A percentile compares a stretch with the other conserved stretches of the same genome.
Conservation (phyloP, 1,140 invertebrate species). For the Pseudomyrmex concolor region DNA sequence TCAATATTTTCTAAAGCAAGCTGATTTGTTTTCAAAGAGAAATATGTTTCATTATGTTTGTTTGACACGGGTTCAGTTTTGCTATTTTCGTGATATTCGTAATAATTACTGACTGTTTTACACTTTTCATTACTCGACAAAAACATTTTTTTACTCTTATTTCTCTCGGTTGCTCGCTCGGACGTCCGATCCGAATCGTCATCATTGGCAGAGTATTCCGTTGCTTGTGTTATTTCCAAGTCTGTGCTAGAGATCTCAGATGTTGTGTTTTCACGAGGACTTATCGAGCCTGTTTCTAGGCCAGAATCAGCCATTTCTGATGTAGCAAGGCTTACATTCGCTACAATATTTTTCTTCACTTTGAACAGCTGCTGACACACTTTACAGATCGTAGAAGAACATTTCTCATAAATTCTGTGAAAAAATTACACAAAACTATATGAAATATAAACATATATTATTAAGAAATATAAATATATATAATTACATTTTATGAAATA, state of each 20-base stretch:
- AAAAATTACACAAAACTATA: conserved; percentile 15
- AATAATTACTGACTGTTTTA: conserved; percentile 39
- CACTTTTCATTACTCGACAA: conserved; percentile 29
- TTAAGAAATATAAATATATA: too few relatives aligned
- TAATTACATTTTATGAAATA: too few relatives aligned
- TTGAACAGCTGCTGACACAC: conserved; percentile 4
- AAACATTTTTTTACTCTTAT: conserved; percentile 28
- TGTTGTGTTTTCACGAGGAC: conserved; percentile 83
- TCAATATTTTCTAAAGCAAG: conserved; percentile 73
- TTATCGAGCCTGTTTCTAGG: conserved; percentile 86
- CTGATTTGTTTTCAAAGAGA: conserved; percentile 71
- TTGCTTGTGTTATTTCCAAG: conserved; percentile 84
- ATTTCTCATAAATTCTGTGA: conserved; percentile 65
- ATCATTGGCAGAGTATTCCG: conserved; percentile 90
- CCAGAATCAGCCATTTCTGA: conserved; percentile 86
- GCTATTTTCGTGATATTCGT: neutral
- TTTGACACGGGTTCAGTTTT: conserved; percentile 57
- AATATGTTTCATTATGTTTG: conserved; percentile 70
- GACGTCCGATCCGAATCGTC: conserved; percentile 80
- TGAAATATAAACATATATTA: conserved; percentile 1
- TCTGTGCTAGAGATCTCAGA: conserved; percentile 83
- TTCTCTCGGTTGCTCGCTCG: conserved; percentile 38
- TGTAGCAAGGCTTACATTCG: conserved; percentile 64
- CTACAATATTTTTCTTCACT: conserved; percentile 49
- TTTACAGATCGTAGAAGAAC: conserved; percentile 25